Conservation (phyloP, 2,888 invertebrate genomes). For the Amphipyra berbera region DNA sequence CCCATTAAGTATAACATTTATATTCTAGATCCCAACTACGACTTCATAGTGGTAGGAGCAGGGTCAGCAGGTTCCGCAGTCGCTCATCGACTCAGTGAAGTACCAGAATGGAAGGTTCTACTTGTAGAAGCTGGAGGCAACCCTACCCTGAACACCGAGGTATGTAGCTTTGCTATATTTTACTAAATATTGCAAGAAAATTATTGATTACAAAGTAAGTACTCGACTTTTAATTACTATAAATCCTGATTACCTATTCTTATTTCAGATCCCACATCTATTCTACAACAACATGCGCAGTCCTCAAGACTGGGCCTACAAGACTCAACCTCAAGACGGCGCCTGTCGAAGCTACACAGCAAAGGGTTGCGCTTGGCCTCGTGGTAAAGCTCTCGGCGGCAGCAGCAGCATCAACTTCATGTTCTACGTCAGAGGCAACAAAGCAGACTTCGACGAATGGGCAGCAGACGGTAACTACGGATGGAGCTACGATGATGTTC, state of each 20-base stretch:
- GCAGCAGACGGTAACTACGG: conserved; percentile 88
- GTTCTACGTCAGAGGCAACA: conserved; percentile 90
- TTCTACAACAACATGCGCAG: conserved; percentile 68
- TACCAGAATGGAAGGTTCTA: conserved; percentile 89
- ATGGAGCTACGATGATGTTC: conserved; percentile 92
- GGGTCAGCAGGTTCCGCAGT: conserved; percentile 92
- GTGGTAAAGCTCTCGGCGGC: conserved; percentile 92
- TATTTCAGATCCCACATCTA: conserved; percentile 64
- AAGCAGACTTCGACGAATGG: conserved; percentile 89
- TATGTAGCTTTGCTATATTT: too few relatives aligned
- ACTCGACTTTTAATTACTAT: too few relatives aligned
- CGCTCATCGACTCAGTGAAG: conserved; percentile 90
- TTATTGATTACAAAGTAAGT: too few relatives aligned
- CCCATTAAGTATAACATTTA: not conserved
- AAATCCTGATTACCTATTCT: not conserved
- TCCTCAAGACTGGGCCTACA: conserved; percentile 88
- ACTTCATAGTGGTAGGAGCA: conserved; percentile 91
- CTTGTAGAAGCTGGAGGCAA: conserved; percentile 91
- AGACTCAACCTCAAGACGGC: conserved; percentile 80
- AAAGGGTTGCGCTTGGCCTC: conserved; percentile 87
- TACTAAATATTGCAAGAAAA: too few relatives aligned
- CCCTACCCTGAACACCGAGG: conserved; percentile 89
- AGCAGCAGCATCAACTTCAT: conserved; percentile 91
- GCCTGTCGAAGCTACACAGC: conserved; percentile 76
- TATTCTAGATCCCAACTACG: conserved; percentile 86